phyloP scores from a whole-genome alignment of 2,797 vertebrate species.

The Cyprinella venusta region DNA sequence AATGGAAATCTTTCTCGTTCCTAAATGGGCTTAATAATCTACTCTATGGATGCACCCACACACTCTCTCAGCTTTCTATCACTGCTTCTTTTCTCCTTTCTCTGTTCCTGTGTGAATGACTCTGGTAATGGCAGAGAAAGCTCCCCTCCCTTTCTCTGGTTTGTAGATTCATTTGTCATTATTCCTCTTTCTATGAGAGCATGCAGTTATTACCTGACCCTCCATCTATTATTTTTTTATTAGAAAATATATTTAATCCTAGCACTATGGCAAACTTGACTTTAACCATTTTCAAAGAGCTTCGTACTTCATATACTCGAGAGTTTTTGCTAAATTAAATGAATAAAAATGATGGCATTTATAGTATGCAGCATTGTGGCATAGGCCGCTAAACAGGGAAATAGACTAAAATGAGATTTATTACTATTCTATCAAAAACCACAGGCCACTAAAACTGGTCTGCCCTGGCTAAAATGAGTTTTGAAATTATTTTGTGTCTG shows the following conservation, averaged over 20 bases:
- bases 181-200: conserved; percentile 58
- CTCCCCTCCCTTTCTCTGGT: conserved; percentile 59
- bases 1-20: conserved; percentile 27
- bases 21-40: conserved; percentile 50
- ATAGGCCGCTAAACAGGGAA: background rate
- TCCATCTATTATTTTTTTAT: conserved; percentile 60
- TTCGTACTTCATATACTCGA: background rate
- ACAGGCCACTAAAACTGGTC: background rate
- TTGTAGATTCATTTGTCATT: conserved; percentile 40
- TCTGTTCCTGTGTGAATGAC: conserved; percentile 71
- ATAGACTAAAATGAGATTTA: background rate
- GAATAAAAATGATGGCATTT: conserved; percentile 5
- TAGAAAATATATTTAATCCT: conserved; percentile 2
- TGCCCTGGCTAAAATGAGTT: background rate
- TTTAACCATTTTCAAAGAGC: conserved; percentile 1
- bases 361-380: background rate
- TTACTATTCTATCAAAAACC: background rate
- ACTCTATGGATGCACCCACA: conserved; percentile 30
- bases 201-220: conserved; percentile 59
- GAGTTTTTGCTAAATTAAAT: background rate
- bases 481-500: conserved; percentile 10
- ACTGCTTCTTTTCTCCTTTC: conserved; percentile 59
- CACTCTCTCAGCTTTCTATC: conserved; percentile 52
- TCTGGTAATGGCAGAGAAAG: conserved; percentile 71
- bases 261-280: conserved; percentile 36